Evolutionary conservation across 2,888 invertebrate species (phyloP).

Genomic region (Thereva nobilitata): DNA sequence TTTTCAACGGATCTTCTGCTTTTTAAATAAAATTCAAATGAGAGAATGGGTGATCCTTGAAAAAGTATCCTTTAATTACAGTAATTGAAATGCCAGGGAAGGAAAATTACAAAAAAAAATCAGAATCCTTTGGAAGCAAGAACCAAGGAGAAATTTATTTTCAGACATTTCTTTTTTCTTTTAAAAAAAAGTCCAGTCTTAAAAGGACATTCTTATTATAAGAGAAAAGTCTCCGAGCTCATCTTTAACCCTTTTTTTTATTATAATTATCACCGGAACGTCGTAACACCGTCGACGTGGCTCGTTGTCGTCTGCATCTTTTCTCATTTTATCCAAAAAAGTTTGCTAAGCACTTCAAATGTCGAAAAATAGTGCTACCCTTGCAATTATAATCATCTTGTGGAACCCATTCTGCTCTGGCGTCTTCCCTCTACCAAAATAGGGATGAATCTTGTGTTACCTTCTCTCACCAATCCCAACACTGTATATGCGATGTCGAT

Average conservation of each 20-base stretch:
- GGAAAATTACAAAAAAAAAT: neutral
- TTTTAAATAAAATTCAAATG: slow-evolving; percentile 12
- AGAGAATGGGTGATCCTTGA: neutral
- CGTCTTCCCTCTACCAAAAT: neutral
- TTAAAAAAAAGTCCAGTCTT: too few relatives aligned
- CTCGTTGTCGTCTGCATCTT: slow-evolving; percentile 23
- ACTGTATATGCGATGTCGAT: too few relatives aligned
- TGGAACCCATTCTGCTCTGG: neutral
- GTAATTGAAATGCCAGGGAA: slow-evolving; percentile 12
- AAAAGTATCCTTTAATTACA: slow-evolving; percentile 22
- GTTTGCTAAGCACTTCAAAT: slow-evolving; percentile 42
- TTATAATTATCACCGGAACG: slow-evolving; percentile 13
- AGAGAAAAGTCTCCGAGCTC: neutral
- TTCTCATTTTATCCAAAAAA: slow-evolving; percentile 31
- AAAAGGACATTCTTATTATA: slow-evolving; percentile 6
- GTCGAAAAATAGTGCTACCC: slow-evolving; percentile 42
- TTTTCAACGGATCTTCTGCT: neutral
- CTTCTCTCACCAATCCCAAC: neutral
- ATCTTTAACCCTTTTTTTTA: slow-evolving; percentile 3
- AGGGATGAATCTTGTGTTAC: neutral
- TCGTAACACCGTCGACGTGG: neutral
- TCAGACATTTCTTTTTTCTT: too few relatives aligned
- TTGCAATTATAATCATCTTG: slow-evolving; percentile 43
- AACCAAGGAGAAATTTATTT: too few relatives aligned
- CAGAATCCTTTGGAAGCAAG: too few relatives aligned